phyloP scores from a whole-genome alignment of 2,888 invertebrate genomes.

The Theretra japonica region DNA sequence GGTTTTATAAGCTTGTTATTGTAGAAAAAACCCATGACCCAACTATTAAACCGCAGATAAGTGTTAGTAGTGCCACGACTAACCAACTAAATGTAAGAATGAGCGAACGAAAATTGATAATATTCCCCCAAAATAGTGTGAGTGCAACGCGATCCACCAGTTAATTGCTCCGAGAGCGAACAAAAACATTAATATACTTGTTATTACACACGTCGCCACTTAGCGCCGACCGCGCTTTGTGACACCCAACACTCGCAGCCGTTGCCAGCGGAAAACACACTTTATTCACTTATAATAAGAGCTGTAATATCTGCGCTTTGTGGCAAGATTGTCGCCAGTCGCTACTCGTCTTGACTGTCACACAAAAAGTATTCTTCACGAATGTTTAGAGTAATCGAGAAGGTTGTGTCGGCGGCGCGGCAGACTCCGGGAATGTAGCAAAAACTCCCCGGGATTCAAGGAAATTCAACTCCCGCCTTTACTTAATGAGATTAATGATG shows the following conservation, averaged over 20 bases:
- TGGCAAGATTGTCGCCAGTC: constrained; percentile 55
- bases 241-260: constrained; percentile 51
- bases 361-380: constrained; percentile 57
- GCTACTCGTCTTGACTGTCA: constrained; percentile 61
- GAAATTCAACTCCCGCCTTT: neutral
- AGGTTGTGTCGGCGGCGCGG: constrained; percentile 50
- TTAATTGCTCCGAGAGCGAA: constrained; percentile 49
- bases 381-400: constrained; percentile 63
- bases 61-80: no score
- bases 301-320: neutral
- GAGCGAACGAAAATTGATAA: constrained; percentile 35
- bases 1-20: no score
- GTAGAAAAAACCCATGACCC: no score
- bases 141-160: constrained; percentile 52
- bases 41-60: no score
- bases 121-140: constrained; percentile 34
- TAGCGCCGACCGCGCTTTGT: constrained; percentile 64
- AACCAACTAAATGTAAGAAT: neutral
- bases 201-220: constrained; percentile 77
- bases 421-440: constrained; percentile 15
- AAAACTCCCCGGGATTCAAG: constrained; percentile 10
- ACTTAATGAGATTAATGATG: constrained; percentile 12
- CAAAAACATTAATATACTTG: constrained; percentile 67
- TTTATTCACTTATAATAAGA: neutral
- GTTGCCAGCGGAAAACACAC: neutral